A percentile compares a stretch with the other conserved stretches of the same genome.
phyloP scores from a whole-genome alignment of 1,140 invertebrate species.

The Ceratoteleas bidentatus region DNA sequence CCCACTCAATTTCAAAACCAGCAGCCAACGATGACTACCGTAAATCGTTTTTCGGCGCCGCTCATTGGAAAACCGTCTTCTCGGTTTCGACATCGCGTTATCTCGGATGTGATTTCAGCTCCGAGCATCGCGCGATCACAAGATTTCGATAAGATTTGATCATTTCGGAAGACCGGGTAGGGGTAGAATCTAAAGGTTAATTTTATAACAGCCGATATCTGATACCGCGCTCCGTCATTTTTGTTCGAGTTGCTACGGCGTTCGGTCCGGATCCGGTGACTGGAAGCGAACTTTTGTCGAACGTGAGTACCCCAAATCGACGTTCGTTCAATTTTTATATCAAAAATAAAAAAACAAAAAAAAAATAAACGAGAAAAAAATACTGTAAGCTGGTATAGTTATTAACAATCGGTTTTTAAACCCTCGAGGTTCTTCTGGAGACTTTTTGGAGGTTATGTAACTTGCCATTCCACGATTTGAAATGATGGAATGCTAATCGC shows the following conservation, averaged over 20 bases:
- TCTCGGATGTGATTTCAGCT: conserved; percentile 55
- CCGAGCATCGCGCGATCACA: conserved; percentile 64
- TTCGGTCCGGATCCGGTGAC: no score
- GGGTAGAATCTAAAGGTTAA: conserved; percentile 65
- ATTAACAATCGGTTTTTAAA: no score
- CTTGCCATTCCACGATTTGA: no score
- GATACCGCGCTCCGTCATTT: conserved; percentile 59
- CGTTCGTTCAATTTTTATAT: no score
- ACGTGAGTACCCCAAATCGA: no score
- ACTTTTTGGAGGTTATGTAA: no score
- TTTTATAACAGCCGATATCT: conserved; percentile 65
- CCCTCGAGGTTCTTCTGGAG: no score
- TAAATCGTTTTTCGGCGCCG: neutral
- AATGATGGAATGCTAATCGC: no score
- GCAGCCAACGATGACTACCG: no score
- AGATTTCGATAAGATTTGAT: conserved; percentile 73
- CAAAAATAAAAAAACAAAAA: neutral
- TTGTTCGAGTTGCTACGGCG: conserved; percentile 44
- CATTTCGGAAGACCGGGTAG: conserved; percentile 46
- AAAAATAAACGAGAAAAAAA: no score
- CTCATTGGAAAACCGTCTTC: conserved; percentile 24
- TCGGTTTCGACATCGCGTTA: conserved; percentile 42
- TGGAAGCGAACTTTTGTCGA: no score
- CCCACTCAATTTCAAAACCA: neutral
- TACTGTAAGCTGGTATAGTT: no score